A percentile compares a stretch with the other conserved stretches of the same genome.
phyloP scores from a whole-genome alignment of 1,140 invertebrate species.

The Wasmannia auropunctata region DNA sequence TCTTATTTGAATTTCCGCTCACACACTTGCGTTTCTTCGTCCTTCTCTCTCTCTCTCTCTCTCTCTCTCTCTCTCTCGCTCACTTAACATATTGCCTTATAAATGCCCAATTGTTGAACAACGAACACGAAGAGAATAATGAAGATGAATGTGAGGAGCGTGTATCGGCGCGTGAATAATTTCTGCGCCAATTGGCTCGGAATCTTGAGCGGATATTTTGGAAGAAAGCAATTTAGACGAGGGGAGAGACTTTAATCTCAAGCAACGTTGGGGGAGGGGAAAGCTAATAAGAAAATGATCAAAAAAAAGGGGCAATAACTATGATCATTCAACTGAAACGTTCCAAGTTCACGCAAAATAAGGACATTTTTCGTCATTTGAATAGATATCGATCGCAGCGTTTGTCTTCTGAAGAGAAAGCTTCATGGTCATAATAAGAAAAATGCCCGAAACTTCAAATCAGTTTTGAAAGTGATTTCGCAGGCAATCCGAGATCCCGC shows the following conservation, averaged over 20 bases:
- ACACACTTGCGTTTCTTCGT: not conserved
- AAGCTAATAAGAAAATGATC: not conserved
- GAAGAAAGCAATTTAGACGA: not conserved
- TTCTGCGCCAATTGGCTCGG: not conserved
- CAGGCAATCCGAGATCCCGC: not conserved
- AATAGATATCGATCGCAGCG: not conserved
- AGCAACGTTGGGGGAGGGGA: not conserved
- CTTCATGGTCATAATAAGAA: not conserved
- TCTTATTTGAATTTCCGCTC: constrained; percentile 5
- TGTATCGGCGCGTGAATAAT: not conserved
- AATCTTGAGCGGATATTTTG: not conserved
- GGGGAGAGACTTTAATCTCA: not conserved
- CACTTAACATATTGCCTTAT: not conserved
- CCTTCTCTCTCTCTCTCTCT: not conserved
- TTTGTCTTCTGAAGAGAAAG: not conserved
- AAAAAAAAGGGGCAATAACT: not conserved
- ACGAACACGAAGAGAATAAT: not conserved
- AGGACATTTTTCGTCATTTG: not conserved
- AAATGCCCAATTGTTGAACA: constrained; percentile 31
- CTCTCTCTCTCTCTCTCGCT: not conserved
- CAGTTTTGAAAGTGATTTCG: constrained; percentile 27
- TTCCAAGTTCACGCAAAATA: not conserved
- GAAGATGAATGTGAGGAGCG: not conserved
- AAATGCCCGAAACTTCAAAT: constrained; percentile 6
- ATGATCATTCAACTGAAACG: not conserved